A percentile compares a stretch with the other conserved stretches of the same genome.
Evolutionary conservation across 2,797 vertebrate genomes (phyloP).

Genomic region (Pseudochirops corinnae): DNA sequence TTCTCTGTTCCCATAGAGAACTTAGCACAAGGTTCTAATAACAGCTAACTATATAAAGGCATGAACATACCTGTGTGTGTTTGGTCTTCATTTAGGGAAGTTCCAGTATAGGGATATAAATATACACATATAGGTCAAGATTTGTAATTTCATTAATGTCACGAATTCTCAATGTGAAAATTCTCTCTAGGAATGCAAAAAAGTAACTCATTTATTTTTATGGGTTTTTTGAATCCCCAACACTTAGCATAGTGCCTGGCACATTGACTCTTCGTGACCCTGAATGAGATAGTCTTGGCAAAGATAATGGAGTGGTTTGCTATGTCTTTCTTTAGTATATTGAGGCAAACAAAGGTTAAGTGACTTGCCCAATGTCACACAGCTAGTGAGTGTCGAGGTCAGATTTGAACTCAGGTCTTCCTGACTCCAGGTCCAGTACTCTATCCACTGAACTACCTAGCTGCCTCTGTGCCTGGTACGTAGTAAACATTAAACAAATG

Average conservation of each 20-base stretch:
- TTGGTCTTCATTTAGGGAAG: background rate
- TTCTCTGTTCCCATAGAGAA: background rate
- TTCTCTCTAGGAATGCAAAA: background rate
- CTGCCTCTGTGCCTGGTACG: background rate
- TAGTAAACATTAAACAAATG: background rate
- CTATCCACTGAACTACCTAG: background rate
- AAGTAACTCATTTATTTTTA: background rate
- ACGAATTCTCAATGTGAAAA: background rate
- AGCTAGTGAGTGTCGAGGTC: background rate
- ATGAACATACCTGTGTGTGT: background rate
- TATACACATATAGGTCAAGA: background rate
- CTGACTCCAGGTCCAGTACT: background rate
- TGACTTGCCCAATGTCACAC: background rate
- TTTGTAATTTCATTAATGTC: background rate
- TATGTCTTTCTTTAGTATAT: background rate
- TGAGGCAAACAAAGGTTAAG: background rate
- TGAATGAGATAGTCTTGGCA: background rate
- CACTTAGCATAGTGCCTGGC: background rate
- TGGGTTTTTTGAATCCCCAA: background rate
- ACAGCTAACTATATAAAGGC: background rate
- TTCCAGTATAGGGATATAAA: background rate
- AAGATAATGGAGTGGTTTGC: background rate
- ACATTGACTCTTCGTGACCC: background rate
- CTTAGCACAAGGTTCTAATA: background rate
- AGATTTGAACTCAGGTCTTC: background rate